phyloP scores from a whole-genome alignment of 2,888 invertebrate species.

The Falcaria lacertinaria region DNA sequence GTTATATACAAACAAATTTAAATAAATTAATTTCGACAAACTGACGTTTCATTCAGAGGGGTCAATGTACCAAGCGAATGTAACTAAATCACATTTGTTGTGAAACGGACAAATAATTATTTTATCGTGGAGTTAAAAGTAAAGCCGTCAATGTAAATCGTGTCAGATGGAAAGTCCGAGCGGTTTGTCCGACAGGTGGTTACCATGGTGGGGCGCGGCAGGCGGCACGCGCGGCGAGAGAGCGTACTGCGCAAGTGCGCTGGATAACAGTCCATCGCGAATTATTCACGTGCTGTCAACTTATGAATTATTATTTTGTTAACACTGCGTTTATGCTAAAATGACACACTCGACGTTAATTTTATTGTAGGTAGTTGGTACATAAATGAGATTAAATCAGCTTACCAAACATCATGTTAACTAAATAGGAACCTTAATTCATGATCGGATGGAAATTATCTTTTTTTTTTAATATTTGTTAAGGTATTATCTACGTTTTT shows the following conservation, averaged over 20 bases:
- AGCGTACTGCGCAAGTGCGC: conserved; percentile 66
- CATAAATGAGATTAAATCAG: conserved; percentile 19
- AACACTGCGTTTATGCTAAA: conserved; percentile 50
- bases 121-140: conserved; percentile 12
- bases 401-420: background rate
- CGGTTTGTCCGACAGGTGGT: conserved; percentile 16
- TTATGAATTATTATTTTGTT: conserved; percentile 68
- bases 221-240: conserved; percentile 61
- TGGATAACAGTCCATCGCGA: conserved; percentile 64
- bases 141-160: conserved; percentile 48
- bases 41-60: background rate
- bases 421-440: too few species aligned
- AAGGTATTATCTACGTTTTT: too few species aligned
- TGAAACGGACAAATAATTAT: conserved; percentile 10
- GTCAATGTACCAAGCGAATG: background rate
- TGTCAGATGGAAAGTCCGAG: conserved; percentile 17
- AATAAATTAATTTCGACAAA: conserved; percentile 3
- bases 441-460: too few species aligned
- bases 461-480: too few species aligned
- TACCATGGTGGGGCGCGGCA: conserved; percentile 28
- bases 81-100: conserved; percentile 8
- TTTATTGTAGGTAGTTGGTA: too few species aligned
- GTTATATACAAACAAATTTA: background rate
- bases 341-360: conserved; percentile 41
- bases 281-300: conserved; percentile 73